Conservation (phyloP, 2,113 vertebrate species). For the Pipra filicauda region DNA sequence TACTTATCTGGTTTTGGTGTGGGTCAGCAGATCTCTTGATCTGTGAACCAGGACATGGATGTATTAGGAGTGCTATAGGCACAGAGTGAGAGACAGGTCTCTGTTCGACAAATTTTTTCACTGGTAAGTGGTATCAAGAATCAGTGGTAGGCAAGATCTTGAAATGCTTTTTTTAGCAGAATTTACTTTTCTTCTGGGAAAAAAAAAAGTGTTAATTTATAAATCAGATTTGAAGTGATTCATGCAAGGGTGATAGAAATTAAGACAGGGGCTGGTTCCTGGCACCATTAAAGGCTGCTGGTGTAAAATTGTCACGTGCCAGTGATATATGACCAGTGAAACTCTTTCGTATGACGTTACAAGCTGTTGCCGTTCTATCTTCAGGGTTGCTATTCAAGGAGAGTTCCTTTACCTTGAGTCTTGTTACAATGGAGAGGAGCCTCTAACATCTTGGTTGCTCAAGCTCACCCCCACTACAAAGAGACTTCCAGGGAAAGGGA, state of each 20-base stretch:
- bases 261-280: background rate
- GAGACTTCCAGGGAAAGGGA: background rate
- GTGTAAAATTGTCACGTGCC: background rate
- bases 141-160: background rate
- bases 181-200: background rate
- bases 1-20: background rate
- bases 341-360: background rate
- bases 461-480: background rate
- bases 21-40: background rate
- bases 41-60: background rate
- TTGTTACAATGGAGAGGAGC: background rate
- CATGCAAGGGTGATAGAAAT: background rate
- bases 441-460: background rate
- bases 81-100: background rate
- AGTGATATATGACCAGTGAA: background rate
- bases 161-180: background rate
- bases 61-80: background rate
- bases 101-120: background rate
- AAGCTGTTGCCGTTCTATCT: background rate
- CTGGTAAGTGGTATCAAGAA: background rate
- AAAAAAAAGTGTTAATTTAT: background rate
- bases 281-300: background rate
- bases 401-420: background rate
- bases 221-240: background rate
- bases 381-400: background rate